Base-by-base conservation (phyloP, 1,140 invertebrate genomes). In the Heterodera schachtii region DNA sequence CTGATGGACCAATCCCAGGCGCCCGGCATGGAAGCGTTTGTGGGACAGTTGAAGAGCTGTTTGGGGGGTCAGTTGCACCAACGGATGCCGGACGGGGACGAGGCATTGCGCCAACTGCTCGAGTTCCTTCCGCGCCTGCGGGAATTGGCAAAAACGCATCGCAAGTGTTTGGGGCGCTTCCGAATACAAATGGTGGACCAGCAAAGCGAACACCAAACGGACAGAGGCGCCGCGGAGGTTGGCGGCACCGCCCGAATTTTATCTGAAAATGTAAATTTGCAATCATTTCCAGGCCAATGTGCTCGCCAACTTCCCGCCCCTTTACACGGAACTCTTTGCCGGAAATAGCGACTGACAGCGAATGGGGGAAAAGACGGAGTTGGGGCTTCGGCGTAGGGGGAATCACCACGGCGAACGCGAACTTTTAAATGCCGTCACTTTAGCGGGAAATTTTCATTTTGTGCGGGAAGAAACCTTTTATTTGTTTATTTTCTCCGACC, bases 31-130 rank as follows among this genome's bases (percentile, higher is more conserved):
- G 70, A 82, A 11, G 41, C 70, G 11, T 82, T 81, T 75, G 81
- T 82, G 8, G 79, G 46, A 19, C 81, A 82, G 70, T 46, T 82
- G 46, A 82, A 82, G 70, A 82, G 73, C 70, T 82, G 77, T 64
- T 69, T 82, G 80, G 73, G 52, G 16, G 77, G 69, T 47, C 81
- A 82, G 41, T 49, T 82, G 43, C 52, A 70, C 44, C 64, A 46
- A 7, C 44, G 81, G 41, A 52, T 82, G 8, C 31, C 80, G 44
- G 77, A 82, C 70, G 81, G 52, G 8, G 81, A 82, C 41, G 74
- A 75, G 69, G 57, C 64, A 43, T 84, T 82, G 19, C 69, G 78
- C 19, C 71, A 76, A 31, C 71, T 84, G 16, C 60, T 75, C 31
- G 80, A 69, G 19, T 73, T 81, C 52, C 69, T 81, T 21, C 80